A percentile compares a stretch with the other conserved stretches of the same genome.
Conservation (phyloP, 2,797 vertebrate species). For the Oryzias dopingdopingensis region DNA sequence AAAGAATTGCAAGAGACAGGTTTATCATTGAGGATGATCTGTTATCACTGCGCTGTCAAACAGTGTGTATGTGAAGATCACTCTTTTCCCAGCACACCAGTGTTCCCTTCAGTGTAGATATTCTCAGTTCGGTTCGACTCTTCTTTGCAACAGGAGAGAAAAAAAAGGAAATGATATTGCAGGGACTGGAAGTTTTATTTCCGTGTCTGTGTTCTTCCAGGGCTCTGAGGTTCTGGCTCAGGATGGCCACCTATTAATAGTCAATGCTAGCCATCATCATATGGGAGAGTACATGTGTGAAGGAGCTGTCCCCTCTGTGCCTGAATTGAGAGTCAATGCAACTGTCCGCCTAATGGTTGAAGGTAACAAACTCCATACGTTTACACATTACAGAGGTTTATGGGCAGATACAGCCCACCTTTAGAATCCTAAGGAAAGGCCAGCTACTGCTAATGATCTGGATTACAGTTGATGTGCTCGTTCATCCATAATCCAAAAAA, state of each 20-base stretch:
- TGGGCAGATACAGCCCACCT: neutral
- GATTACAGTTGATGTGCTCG: too few relatives aligned
- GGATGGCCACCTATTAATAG: conserved; percentile 63
- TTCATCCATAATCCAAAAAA: too few relatives aligned
- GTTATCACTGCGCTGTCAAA: conserved; percentile 47
- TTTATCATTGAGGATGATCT: conserved; percentile 49
- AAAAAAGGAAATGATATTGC: conserved; percentile 1
- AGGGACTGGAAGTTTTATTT: conserved; percentile 16
- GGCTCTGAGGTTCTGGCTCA: conserved; percentile 67
- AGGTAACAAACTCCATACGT: conserved; percentile 68
- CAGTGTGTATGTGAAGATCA: conserved; percentile 30
- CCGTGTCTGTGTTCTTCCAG: conserved; percentile 60
- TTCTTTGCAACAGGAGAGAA: conserved; percentile 11
- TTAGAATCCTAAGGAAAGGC: neutral
- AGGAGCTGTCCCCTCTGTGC: conserved; percentile 75
- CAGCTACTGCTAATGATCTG: too few relatives aligned
- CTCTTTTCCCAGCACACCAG: conserved; percentile 45
- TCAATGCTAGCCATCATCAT: conserved; percentile 57
- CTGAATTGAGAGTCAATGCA: conserved; percentile 69
- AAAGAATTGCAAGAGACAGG: conserved; percentile 37
- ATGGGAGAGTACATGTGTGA: conserved; percentile 81
- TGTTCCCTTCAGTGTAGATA: conserved; percentile 8
- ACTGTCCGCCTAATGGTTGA: conserved; percentile 75
- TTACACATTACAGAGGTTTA: neutral
- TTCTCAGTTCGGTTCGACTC: conserved; percentile 13